Percentiles rank a stretch among this genome's conserved stretches.
phyloP scores from a whole-genome alignment of 1,140 invertebrate species.

The Drosophila chauvacae region DNA sequence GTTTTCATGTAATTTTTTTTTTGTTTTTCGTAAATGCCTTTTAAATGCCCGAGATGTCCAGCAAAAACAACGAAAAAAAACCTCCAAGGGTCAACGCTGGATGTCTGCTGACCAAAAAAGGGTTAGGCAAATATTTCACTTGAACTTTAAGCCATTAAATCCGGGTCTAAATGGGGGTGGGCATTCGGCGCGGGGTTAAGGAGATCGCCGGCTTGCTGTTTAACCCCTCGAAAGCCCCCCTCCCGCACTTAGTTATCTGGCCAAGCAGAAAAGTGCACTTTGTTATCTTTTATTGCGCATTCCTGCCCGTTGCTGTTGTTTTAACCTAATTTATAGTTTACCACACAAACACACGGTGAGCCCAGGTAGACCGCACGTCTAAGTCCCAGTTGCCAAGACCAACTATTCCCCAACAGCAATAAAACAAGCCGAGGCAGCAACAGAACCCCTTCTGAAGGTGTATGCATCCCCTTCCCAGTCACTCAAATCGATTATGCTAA shows the following conservation, averaged over 20 bases:
- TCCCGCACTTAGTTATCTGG: conserved; percentile 57
- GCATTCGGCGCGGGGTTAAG: conserved; percentile 20
- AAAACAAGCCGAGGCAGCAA: conserved; percentile 69
- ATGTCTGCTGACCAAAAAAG: conserved; percentile 46
- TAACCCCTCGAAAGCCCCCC: conserved; percentile 3
- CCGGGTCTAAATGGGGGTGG: conserved; percentile 30
- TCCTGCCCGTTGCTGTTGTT: conserved; percentile 65
- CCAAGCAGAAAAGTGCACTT: conserved; percentile 77
- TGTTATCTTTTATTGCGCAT: conserved; percentile 83
- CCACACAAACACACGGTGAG: conserved; percentile 51
- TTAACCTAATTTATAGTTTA: conserved; percentile 83
- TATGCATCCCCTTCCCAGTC: conserved; percentile 45
- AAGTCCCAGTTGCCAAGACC: conserved; percentile 38
- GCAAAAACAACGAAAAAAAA: neutral
- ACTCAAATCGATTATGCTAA: conserved; percentile 83
- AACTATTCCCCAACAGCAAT: conserved; percentile 78
- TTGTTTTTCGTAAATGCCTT: conserved; percentile 41
- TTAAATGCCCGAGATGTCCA: conserved; percentile 45
- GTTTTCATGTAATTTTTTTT: neutral
- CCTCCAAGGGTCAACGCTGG: conserved; percentile 34
- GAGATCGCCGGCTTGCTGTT: conserved; percentile 40
- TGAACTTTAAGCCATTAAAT: conserved; percentile 79
- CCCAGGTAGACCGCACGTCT: conserved; percentile 70
- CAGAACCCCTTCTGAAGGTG: neutral
- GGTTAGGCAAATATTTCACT: conserved; percentile 78